Evolutionary conservation across 37 sponge, comb jelly and placozoan species (phyloP), one percentile per base, ranked within the genome.

Genomic region (Crambe crambe): DNA sequence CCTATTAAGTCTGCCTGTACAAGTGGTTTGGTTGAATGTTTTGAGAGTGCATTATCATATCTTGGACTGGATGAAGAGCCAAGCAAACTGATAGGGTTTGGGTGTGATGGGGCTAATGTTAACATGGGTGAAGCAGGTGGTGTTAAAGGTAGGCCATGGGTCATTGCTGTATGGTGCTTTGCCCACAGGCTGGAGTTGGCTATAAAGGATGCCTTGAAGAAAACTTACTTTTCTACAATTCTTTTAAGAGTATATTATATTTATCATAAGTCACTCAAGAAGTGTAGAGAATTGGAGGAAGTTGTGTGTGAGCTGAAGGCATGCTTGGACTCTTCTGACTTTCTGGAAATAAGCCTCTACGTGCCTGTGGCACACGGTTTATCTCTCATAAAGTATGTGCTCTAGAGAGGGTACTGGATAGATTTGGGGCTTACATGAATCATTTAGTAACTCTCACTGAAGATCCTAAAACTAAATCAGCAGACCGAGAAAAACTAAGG

Each of bases 201-300:
- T 22, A 25, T 92, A 35, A 87, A 81, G 40, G 89, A 88, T 85
- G 81, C 89, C 56, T 42, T 85, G 25, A 68, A 74, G 25, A 21
- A 32, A 9, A 84, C 89, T 3, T 74, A 71, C 39, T 92, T 87
- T 58, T 21, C 73, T 30, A 65, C 37, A 18, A 41, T 92, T 44
- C 77, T 92, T 2, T 22, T 87, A 32, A 79, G 61, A 25, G 18
- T 92, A 0, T 84, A 91, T 59, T n/a, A n/a, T n/a, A 87, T 70
- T 75, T 21, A 87, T 29, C 84, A 92, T 27, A 92, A 87, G 30
- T 84, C 81, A n/a, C 89, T 84, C 15, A 92, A 91, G 47, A 92
- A 87, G 66, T 92, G 85, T 40, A 38, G 67, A 9, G 78, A 92
- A 57, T 60, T 88, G 38, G 81, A 76, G 17, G 82, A 73, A 29